phyloP scores from a whole-genome alignment of 1,140 invertebrate genomes.

The Chlorops oryzae region DNA sequence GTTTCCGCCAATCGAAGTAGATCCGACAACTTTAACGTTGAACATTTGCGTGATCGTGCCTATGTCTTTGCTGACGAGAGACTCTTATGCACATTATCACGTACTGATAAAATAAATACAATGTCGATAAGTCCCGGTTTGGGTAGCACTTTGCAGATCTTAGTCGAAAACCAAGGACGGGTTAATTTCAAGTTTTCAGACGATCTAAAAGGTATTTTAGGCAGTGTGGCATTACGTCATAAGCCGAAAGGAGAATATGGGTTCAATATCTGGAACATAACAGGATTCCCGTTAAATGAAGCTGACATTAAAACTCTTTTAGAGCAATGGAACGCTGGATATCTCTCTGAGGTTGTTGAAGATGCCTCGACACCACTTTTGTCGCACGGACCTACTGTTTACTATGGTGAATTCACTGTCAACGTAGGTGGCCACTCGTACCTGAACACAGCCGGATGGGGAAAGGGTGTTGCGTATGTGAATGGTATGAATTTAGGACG shows the following conservation, averaged over 20 bases:
- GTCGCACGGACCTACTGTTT: constrained; percentile 46
- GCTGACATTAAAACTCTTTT: constrained; percentile 3
- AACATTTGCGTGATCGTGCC: constrained; percentile 63
- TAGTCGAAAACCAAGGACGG: constrained; percentile 80
- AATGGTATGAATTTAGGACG: constrained; percentile 70
- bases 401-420: constrained; percentile 48
- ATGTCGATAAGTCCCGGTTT: constrained; percentile 51
- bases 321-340: background rate
- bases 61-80: constrained; percentile 66
- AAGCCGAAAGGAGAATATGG: constrained; percentile 22
- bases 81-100: constrained; percentile 56
- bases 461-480: constrained; percentile 66
- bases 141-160: constrained; percentile 57
- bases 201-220: constrained; percentile 63
- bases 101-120: constrained; percentile 52
- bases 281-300: constrained; percentile 22
- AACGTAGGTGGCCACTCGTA: constrained; percentile 55
- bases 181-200: constrained; percentile 67
- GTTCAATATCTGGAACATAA: constrained; percentile 16
- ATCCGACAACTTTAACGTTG: constrained; percentile 55
- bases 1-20: constrained; percentile 49
- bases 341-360: constrained; percentile 8
- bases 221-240: constrained; percentile 28
- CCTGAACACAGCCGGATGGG: constrained; percentile 60
- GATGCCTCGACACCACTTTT: constrained; percentile 16